Base-by-base conservation (phyloP, 2,797 vertebrate species). In the Falco berigora region DNA sequence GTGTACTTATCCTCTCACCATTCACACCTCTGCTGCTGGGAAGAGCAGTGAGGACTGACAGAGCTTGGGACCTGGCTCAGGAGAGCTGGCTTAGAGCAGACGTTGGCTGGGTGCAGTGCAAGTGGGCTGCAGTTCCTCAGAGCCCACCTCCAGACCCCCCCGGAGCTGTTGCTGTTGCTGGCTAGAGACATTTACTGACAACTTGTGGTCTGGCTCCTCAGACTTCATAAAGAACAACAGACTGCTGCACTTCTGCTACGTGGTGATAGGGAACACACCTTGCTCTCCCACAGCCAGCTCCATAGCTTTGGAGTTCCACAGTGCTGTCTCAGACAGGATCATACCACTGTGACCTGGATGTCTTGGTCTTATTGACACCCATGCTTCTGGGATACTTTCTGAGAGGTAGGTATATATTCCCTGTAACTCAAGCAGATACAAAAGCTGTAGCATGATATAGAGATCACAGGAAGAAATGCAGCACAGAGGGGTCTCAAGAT, bases 41-140 rank as follows among this genome's bases (percentile, higher is more conserved):
- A 89, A 77, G 34, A 22, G 6, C 25, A 9, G 12, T 18, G 40
- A 49, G 63, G 42, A 24, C 24, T 23, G 63, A 20, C 8, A 44
- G 22, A 76, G 23, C n/a, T 50, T n/a, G 46, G 52, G 25, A 47
- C 9, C 23, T 59, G 55, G 28, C 40, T 71, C 28, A 14, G 21
- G 19, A 46, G 19, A 62, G 10, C 24, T 47, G 69, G 44, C 30
- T 64, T 30, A 22, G 40, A 30, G 77, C 67, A 67, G 53, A 55
- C 4, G 19, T 23, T 38, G 28, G 12, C 56, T 77, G 30, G 46
- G 24, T 4, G 4, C 44, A 38, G 56, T 5, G 14, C 0, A 0
- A 53, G 38, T 4, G 18, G 15, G 14, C 44, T 58, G 25, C 30
- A 22, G 8, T 3, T 90, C 69, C 49, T 47, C 24, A 59, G 36